phyloP scores from a whole-genome alignment of 2,113 vertebrate species.

The Oceanites oceanicus region DNA sequence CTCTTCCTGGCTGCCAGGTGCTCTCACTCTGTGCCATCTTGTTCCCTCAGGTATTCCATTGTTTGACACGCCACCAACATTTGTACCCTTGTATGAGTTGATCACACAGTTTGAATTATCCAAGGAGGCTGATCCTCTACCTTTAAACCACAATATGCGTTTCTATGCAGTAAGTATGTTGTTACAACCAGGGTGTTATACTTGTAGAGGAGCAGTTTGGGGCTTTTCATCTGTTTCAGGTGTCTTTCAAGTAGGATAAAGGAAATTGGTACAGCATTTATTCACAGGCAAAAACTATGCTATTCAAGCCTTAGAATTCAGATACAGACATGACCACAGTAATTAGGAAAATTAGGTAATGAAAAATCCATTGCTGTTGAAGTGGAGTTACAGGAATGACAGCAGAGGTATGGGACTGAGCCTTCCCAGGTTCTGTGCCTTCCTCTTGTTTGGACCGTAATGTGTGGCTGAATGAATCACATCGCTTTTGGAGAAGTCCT shows the following conservation, averaged over 20 bases:
- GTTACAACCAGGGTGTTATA: fast-evolving
- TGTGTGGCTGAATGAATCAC: not conserved
- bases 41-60: slow-evolving; percentile 84
- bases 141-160: slow-evolving; percentile 86
- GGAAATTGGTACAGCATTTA: not conserved
- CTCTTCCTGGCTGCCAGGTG: not conserved
- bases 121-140: slow-evolving; percentile 79
- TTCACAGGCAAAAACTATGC: fast-evolving
- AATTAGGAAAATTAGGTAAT: not conserved
- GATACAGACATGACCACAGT: fast-evolving
- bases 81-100: slow-evolving; percentile 88
- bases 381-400: not conserved
- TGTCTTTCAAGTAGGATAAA: not conserved
- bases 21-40: not conserved
- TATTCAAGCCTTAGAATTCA: fast-evolving
- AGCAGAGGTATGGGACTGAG: not conserved
- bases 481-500: not conserved
- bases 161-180: slow-evolving; percentile 89
- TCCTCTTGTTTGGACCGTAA: not conserved
- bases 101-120: slow-evolving; percentile 90
- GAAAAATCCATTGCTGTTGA: not conserved
- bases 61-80: slow-evolving; percentile 83
- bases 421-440: not conserved
- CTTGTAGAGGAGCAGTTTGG: fast-evolving
- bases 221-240: fast-evolving